Base-by-base conservation (phyloP, 2,888 invertebrate genomes). In the Xanthorhoe spadicearia region DNA sequence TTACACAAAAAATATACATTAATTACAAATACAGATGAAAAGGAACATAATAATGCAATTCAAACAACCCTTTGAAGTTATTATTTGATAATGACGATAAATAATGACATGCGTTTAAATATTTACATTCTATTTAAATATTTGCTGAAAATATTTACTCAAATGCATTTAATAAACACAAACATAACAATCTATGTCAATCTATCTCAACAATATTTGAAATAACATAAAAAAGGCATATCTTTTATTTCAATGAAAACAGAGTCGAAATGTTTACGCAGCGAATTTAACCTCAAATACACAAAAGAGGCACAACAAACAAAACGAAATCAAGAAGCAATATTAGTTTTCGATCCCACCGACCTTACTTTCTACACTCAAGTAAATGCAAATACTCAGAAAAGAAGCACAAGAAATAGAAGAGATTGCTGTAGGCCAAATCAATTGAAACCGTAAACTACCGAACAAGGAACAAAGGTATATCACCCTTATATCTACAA, bases 301-400 rank as follows among this genome's bases (percentile, higher is more conserved):
- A 51, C 51, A 51, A 50, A 43, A 43, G 17, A 56, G 28, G 28
- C 9, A 6, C 51, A 28, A 35, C 35, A 51, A 63, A 51, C 56
- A 57, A 52, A 57, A 61, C 60, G 32, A 58, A 58, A 57, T 57
- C 63, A 52, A 58, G 64, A 64, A 74, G 74, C 77, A 79, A 77
- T 80, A 80, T 78, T 71, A 79, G 77, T 77, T 77, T 81, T 75
- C 72, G 68, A 64, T 73, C 64, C 79, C 76, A 79, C 78, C 79
- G 76, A 80, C 82, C 85, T 85, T 85, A 83, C 81, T 83, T 82
- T 4, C 81, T 83, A 83, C 81, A 83, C 82, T 83, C 80, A 76
- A 83, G 81, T 74, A 80, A 88, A 89, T 85, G 86, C 86, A 86
- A 87, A 87, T 85, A 86, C 83, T 78, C 71, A 67, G 70, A 77